Percentiles rank a stretch among this genome's conserved stretches.
Evolutionary conservation across 2,113 vertebrate species (phyloP).

Genomic region (Gambusia affinis): DNA sequence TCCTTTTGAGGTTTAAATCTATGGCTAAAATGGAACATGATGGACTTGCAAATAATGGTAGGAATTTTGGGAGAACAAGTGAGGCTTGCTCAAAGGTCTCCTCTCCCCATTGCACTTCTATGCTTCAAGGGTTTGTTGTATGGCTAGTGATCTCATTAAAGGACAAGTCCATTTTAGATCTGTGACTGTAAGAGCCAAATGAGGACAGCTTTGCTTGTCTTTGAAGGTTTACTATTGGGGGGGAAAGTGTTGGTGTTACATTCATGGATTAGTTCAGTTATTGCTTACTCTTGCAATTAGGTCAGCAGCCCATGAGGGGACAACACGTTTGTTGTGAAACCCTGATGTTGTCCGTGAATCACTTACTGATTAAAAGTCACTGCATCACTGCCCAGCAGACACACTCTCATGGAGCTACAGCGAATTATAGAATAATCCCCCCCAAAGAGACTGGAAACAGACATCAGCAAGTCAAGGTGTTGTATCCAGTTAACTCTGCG

Average conservation of each 20-base stretch:
- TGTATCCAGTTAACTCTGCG: conserved; percentile 40
- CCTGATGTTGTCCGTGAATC: conserved; percentile 63
- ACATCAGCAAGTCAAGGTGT: conserved; percentile 15
- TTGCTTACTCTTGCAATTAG: conserved; percentile 70
- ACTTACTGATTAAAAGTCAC: conserved; percentile 65
- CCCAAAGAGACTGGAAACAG: conserved; percentile 34
- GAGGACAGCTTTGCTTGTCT: background rate
- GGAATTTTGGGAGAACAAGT: too few relatives aligned
- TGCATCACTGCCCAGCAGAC: conserved; percentile 56
- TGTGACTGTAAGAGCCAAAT: background rate
- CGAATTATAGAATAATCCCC: conserved; percentile 42
- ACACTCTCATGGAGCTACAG: conserved; percentile 18
- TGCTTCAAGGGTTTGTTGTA: conserved; percentile 36
- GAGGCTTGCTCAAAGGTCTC: too few relatives aligned
- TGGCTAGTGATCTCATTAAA: conserved; percentile 58
- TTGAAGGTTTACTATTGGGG: background rate
- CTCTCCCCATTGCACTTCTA: background rate
- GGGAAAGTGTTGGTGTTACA: conserved; percentile 55
- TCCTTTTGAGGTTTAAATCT: too few relatives aligned
- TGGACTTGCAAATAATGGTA: too few relatives aligned
- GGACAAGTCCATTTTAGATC: conserved; percentile 9
- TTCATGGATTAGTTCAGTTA: conserved; percentile 75
- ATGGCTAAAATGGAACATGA: too few relatives aligned
- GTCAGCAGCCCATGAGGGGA: conserved; percentile 70
- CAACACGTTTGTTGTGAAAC: conserved; percentile 62